A percentile compares a stretch with the other conserved stretches of the same genome.
These are phyloP conservation scores for Halictus ligatus DNA, from an alignment of 2,888 invertebrate species.

Conservation along the genomic window DNA sequence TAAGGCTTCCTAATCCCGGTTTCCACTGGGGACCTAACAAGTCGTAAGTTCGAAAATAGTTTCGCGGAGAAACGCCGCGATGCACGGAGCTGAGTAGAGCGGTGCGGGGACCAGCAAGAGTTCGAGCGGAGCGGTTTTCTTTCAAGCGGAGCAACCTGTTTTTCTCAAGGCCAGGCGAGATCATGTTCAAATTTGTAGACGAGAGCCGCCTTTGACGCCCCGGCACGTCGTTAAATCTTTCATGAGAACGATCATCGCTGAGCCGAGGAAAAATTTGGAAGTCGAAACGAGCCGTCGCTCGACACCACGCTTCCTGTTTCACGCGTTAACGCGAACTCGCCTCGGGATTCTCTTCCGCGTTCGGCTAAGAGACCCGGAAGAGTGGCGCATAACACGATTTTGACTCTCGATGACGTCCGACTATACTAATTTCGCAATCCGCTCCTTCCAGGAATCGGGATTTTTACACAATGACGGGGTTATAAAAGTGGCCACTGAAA, in stretches of 20 bases:
- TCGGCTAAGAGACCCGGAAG: not conserved
- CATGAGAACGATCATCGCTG: slow-evolving; percentile 22
- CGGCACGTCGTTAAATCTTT: slow-evolving; percentile 39
- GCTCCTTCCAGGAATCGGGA: too few relatives aligned
- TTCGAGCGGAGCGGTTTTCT: not conserved
- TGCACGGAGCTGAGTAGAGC: not conserved
- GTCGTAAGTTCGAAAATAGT: slow-evolving; percentile 65
- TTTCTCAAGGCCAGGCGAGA: not conserved
- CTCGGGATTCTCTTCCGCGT: slow-evolving; percentile 8
- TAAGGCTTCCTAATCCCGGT: slow-evolving; percentile 69
- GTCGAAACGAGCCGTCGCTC: slow-evolving; percentile 17
- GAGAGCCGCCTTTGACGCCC: not conserved
- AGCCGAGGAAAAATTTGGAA: slow-evolving; percentile 19
- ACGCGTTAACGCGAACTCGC: slow-evolving; percentile 5
- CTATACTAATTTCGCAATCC: too few relatives aligned
- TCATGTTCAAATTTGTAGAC: slow-evolving; percentile 35
- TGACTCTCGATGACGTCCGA: too few relatives aligned
- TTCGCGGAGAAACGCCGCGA: slow-evolving; percentile 32
- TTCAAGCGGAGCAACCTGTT: slow-evolving; percentile 7
- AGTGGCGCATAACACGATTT: too few relatives aligned
- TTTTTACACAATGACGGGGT: too few relatives aligned
- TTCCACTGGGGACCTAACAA: slow-evolving; percentile 47
- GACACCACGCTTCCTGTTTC: slow-evolving; percentile 10
- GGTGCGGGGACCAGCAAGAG: not conserved
- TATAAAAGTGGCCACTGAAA: too few relatives aligned